Evolutionary conservation across 1,140 invertebrate species (phyloP).

Genomic region (Stegodyphus mimosarum): DNA sequence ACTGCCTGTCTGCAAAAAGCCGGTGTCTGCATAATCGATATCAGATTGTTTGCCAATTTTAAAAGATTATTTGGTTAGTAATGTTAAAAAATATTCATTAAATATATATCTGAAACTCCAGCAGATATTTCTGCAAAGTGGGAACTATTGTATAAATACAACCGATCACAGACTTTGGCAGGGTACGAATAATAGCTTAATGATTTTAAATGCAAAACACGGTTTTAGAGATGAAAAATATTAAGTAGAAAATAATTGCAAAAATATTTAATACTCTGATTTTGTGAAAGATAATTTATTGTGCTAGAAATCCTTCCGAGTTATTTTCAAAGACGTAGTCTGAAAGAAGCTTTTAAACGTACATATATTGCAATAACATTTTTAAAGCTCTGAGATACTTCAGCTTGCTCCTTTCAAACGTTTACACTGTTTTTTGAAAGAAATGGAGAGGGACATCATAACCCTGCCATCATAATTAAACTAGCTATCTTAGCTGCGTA

Average conservation of each 20-base stretch:
- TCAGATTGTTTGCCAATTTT: background rate
- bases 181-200: no score
- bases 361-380: background rate
- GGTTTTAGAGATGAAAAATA: no score
- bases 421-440: slow-evolving; percentile 54
- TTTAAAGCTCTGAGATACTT: background rate
- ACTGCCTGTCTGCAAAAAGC: no score
- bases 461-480: slow-evolving; percentile 9
- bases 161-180: no score
- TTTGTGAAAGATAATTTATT: no score
- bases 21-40: no score
- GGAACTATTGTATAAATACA: background rate
- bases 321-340: no score
- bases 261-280: no score
- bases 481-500: no score
- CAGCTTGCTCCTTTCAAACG: slow-evolving; percentile 59
- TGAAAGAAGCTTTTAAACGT: slow-evolving; percentile 37
- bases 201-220: no score
- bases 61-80: background rate
- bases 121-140: slow-evolving; percentile 13
- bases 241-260: no score
- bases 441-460: slow-evolving; percentile 7
- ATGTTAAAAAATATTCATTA: slow-evolving; percentile 1
- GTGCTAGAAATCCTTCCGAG: no score
- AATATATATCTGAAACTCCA: background rate